A percentile compares a stretch with the other conserved stretches of the same genome.
Conservation (phyloP, 2,888 invertebrate genomes). For the Brenthis daphne region DNA sequence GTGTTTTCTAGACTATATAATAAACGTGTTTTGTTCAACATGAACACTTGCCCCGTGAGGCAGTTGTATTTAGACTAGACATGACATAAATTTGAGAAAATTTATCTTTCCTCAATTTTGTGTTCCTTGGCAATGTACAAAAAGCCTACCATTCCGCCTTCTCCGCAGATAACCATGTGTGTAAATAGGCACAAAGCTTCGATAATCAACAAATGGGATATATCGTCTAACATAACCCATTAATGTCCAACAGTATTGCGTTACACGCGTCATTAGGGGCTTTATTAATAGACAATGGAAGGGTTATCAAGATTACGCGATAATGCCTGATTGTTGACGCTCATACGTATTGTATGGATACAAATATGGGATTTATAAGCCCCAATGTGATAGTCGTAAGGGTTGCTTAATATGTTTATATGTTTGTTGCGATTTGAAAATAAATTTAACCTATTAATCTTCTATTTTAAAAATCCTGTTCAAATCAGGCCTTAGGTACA, state of each 20-base stretch:
- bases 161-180: not conserved
- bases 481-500: too few species aligned
- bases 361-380: constrained; percentile 1
- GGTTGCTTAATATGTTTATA: constrained; percentile 3
- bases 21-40: too few species aligned
- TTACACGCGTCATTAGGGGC: constrained; percentile 50
- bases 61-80: too few species aligned
- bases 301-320: constrained; percentile 42
- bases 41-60: too few species aligned
- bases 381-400: not conserved
- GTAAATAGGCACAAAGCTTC: constrained; percentile 12
- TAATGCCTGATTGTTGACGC: constrained; percentile 30
- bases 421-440: not conserved
- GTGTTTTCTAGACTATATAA: too few species aligned
- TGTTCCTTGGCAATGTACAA: too few species aligned
- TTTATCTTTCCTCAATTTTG: too few species aligned
- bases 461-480: too few species aligned
- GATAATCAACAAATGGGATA: constrained; percentile 26
- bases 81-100: too few species aligned
- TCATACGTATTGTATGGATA: constrained; percentile 12
- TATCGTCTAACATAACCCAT: constrained; percentile 31
- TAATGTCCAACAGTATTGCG: constrained; percentile 43
- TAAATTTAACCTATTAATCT: not conserved
- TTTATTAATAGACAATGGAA: constrained; percentile 40
- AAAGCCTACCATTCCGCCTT: not conserved